Percentiles rank a stretch among this genome's conserved stretches.
phyloP scores from a whole-genome alignment of 2,797 vertebrate genomes.

The Ceyx erithaca region DNA sequence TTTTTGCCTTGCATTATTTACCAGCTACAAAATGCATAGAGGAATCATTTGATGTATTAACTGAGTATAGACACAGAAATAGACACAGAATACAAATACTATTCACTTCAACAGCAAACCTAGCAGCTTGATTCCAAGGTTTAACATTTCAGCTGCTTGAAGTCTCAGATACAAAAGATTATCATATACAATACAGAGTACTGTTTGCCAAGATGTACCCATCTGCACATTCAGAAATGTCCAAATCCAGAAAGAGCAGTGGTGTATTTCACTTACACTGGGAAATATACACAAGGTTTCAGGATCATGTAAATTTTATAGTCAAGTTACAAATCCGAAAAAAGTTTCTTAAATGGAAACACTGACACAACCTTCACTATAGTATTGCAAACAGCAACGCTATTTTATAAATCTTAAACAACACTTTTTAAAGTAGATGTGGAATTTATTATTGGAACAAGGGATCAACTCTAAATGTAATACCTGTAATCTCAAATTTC shows the following conservation, averaged over 20 bases:
- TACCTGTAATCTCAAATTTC: constrained; percentile 11
- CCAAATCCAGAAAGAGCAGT: constrained; percentile 52
- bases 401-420: constrained; percentile 70
- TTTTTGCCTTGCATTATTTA: not conserved
- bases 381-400: constrained; percentile 84
- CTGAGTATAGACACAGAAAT: constrained; percentile 8
- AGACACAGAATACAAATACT: constrained; percentile 29
- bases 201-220: not conserved
- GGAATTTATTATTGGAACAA: constrained; percentile 42
- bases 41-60: not conserved
- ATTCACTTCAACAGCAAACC: constrained; percentile 1
- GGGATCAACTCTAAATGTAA: constrained; percentile 56
- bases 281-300: constrained; percentile 80
- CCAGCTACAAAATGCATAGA: not conserved
- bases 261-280: constrained; percentile 1
- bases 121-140: constrained; percentile 12
- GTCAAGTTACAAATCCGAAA: constrained; percentile 82
- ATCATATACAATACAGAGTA: not conserved
- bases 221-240: constrained; percentile 15
- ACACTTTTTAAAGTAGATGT: constrained; percentile 56
- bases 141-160: constrained; percentile 40
- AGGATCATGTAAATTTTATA: constrained; percentile 79
- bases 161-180: not conserved
- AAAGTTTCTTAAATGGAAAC: constrained; percentile 83
- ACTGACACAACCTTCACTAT: constrained; percentile 86